These are phyloP conservation scores for Mormyrus iriodes DNA, from an alignment of 2,113 vertebrate species.

Conservation along the genomic window DNA sequence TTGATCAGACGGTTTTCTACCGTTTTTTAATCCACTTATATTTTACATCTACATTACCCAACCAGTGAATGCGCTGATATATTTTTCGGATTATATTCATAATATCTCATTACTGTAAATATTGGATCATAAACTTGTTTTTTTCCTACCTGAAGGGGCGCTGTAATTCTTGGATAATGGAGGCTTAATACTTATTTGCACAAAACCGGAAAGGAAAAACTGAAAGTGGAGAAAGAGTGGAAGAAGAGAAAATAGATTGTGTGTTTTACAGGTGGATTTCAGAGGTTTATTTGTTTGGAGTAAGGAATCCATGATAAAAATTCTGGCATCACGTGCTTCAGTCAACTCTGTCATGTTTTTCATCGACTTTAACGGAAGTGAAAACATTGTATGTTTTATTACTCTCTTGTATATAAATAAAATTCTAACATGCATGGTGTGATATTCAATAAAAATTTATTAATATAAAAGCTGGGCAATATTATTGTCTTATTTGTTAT, in stretches of 20 bases:
- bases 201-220: background rate
- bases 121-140: slow-evolving; percentile 10
- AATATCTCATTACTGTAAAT: slow-evolving; percentile 6
- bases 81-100: slow-evolving; percentile 9
- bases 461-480: background rate
- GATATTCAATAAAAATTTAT: background rate
- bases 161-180: slow-evolving; percentile 18
- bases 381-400: background rate
- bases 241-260: background rate
- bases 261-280: background rate
- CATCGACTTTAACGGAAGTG: background rate
- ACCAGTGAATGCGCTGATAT: background rate
- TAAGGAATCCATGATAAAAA: background rate
- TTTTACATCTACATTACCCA: background rate
- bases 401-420: background rate
- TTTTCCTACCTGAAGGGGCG: slow-evolving; percentile 32
- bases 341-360: background rate
- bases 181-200: background rate
- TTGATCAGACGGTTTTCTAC: background rate
- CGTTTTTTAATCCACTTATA: background rate
- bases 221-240: background rate
- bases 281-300: background rate
- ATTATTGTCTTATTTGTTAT: background rate
- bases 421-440: background rate
- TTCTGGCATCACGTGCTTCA: background rate